Base-by-base conservation (phyloP, 2,113 vertebrate species). In the Hipposideros armiger region DNA sequence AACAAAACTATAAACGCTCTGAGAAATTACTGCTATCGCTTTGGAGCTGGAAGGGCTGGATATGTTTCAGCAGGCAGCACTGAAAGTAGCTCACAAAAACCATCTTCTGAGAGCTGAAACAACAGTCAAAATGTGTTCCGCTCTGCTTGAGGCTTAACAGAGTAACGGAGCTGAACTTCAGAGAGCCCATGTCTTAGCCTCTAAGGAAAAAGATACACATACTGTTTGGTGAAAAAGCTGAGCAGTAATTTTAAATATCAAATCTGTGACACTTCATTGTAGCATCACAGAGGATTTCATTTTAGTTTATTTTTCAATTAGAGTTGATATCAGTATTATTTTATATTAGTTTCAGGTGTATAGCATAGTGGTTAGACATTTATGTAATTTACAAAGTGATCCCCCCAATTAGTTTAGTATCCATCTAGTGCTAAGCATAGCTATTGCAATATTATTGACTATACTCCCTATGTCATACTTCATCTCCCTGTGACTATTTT, bases 141-240 rank as follows among this genome's bases (percentile, higher is more conserved):
- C 20, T 52, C 85, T 95, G 45, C 30, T 92, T 93, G 74, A 66
- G 45, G 28, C n/a, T 95, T 73, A 67, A 11, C 32, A 85, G 8
- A 84, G n/a, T 40, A 42, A 64, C 86, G 66, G 42, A 70, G 52
- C 17, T 92, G 45, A 88, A 66, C 52, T 88, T 93, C 82, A 54
- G 64, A 54, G 28, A 85, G 7, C 72, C 4, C 45, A 30, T 91
- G 86, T 2, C 20, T 60, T 13, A 74, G 26, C 36, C 72, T 22
- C 74, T 56, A 56, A 91, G 81, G n/a, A 83, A 89, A 77, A 62
- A 86, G 32, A 82, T 42, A 24, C 45, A 16, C 30, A 32, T 78
- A 47, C 6, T 78, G 1, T 16, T 74, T 42, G 67, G 60, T 62
- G 66, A 73, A 40, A 69, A 91, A 90, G 5, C 10, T 24, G 56